Evolutionary conservation across 2,888 invertebrate genomes (phyloP).

Genomic region (Caenorhabditis macrosperma): DNA sequence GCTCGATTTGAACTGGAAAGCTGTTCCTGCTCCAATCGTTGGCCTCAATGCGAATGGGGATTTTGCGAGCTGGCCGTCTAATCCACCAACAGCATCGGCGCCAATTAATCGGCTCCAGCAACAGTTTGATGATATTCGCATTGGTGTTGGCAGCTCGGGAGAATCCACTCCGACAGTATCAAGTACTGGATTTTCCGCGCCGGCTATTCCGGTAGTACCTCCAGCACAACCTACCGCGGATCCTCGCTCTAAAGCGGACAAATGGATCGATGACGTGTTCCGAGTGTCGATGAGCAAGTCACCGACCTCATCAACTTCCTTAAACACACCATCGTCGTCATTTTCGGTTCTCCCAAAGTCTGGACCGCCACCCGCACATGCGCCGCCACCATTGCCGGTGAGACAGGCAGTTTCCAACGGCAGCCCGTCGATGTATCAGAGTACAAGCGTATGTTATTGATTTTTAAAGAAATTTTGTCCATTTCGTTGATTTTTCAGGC

Average conservation of each 20-base stretch:
- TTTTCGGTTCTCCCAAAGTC: constrained; percentile 33
- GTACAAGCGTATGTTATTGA: constrained; percentile 25
- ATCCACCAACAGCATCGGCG: neutral
- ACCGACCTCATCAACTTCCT: constrained; percentile 11
- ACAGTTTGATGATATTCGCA: constrained; percentile 45
- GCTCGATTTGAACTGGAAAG: constrained; percentile 33
- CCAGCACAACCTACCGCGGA: neutral
- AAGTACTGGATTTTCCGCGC: neutral
- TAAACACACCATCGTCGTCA: constrained; percentile 11
- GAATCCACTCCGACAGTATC: constrained; percentile 22
- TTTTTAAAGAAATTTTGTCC: neutral
- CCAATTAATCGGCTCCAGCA: constrained; percentile 51
- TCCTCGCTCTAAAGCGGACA: constrained; percentile 64
- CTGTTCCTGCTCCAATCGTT: constrained; percentile 25
- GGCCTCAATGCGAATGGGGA: constrained; percentile 16
- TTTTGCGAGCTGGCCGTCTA: constrained; percentile 49
- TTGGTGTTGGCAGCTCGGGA: constrained; percentile 11
- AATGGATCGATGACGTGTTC: constrained; percentile 72
- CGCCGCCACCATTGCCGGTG: constrained; percentile 58
- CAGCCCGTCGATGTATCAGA: constrained; percentile 50
- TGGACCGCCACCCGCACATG: constrained; percentile 58
- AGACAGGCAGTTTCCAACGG: constrained; percentile 60
- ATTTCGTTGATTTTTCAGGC: constrained; percentile 5
- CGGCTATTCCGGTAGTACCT: neutral
- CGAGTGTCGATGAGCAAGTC: constrained; percentile 63